These are phyloP conservation scores for Drosophila kurseongensis DNA, from an alignment of 1,140 invertebrate genomes.

Conservation along the genomic window DNA sequence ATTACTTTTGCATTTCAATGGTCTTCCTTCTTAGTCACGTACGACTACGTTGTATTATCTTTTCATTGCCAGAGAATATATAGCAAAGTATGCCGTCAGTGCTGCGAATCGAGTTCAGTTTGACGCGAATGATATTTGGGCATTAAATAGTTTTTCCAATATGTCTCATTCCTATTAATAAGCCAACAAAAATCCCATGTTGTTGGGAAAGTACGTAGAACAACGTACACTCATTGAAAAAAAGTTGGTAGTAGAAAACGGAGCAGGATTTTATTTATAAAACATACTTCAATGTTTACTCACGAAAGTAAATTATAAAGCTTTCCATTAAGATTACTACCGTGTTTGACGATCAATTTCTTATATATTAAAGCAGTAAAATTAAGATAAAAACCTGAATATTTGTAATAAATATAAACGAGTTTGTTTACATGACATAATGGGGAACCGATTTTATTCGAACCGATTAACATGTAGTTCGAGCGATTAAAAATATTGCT, in stretches of 20 bases:
- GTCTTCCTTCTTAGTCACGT: constrained; percentile 22
- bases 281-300: too few relatives aligned
- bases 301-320: not conserved
- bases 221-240: too few relatives aligned
- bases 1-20: not conserved
- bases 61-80: not conserved
- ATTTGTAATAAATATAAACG: constrained; percentile 13
- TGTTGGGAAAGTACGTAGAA: not conserved
- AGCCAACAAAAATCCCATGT: not conserved
- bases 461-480: too few relatives aligned
- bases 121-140: not conserved
- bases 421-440: constrained; percentile 1
- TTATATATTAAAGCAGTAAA: constrained; percentile 7
- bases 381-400: constrained; percentile 17
- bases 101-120: not conserved
- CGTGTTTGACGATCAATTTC: constrained; percentile 20
- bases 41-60: not conserved
- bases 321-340: constrained; percentile 16
- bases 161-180: not conserved
- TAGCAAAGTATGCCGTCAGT: not conserved
- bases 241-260: too few relatives aligned
- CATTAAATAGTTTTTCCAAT: not conserved
- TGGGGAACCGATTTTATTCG: not conserved
- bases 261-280: too few relatives aligned
- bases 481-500: too few relatives aligned